Evolutionary conservation across 1,140 invertebrate genomes (phyloP).

Genomic region (Helicorthomorpha holstii): DNA sequence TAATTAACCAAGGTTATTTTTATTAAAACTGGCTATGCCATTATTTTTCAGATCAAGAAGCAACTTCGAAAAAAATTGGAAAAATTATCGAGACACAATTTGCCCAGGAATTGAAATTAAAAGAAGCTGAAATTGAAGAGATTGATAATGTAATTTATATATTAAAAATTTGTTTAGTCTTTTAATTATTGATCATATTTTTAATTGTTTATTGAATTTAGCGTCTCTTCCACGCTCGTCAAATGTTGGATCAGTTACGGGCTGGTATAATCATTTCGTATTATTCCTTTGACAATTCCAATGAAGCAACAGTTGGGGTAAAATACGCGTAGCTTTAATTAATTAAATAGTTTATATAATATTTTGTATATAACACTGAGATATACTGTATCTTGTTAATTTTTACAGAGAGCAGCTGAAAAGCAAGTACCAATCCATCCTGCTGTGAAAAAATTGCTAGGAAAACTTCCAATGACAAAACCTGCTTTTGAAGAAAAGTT

Average conservation of each 20-base stretch:
- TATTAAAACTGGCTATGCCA: neutral
- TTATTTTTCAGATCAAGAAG: conserved; percentile 5
- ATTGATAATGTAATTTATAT: conserved; percentile 2
- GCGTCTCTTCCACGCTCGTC: neutral
- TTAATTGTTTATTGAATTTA: neutral
- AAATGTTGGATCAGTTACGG: conserved; percentile 1
- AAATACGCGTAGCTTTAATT: neutral
- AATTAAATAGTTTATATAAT: neutral
- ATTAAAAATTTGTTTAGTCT: neutral
- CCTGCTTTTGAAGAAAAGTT: neutral
- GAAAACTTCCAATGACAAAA: neutral
- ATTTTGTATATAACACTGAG: neutral
- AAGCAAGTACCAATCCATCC: neutral
- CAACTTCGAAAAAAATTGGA: conserved; percentile 1
- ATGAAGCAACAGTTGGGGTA: neutral
- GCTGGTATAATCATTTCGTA: neutral
- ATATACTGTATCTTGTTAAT: neutral
- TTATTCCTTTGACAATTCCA: neutral
- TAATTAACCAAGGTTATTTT: neutral
- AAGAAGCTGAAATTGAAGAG: conserved; percentile 2
- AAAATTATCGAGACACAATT: conserved; percentile 4
- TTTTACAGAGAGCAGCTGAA: neutral
- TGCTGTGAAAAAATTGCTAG: neutral
- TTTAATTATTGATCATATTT: neutral
- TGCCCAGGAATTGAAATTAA: neutral